Base-by-base conservation (phyloP, 2,888 invertebrate genomes). In the Zelleria hepariella region DNA sequence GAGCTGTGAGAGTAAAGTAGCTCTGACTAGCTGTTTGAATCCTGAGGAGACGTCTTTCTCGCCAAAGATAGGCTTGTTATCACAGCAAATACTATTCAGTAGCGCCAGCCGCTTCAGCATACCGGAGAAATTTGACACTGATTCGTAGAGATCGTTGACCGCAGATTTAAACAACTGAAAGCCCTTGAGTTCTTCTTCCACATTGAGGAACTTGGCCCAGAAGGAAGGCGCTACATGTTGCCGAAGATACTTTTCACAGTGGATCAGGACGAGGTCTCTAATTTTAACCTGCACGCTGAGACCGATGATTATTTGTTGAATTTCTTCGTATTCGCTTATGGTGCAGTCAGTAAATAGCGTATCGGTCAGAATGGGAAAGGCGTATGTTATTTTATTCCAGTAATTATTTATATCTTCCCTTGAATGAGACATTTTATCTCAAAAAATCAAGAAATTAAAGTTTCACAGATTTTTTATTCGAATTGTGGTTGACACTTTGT, bases 1-100 rank as follows among this genome's bases (percentile, higher is more conserved):
- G 21, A 95, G 75, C 68, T 94, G 94, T 6, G 94, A 92, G 15
- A 95, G 75, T 55, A 96, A 72, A 8, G 92, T 90, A 15, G 93
- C 90, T 70, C 92, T 84, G 8, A 94, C 81, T 24, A 93, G 84
- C 64, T 93, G 89, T 71, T 93, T 93, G 63, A 94, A 91, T 24
- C 91, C 90, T 53, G 86, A 77, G 52, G 91, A 70, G 15, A 91
- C 77, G 73, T 90, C 89, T 60, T 76, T 80, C 68, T 91, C 90
- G 27, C 90, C 90, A 68, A 90, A 91, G 55, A 91, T 78, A 2
- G 81, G 79, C 62, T 86, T 87, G 49, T 74, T 78, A 60, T 89
- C 82, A 61, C 77, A 75, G 63, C 88, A 86, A 42, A 75, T 75
- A 26, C 76, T 80, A 61, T 90, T 83, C 32, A 94, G 74, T 64